Percentiles rank a stretch among this genome's conserved stretches.
Conservation (phyloP, 1,140 invertebrate species). For the Drosophila obscura region DNA sequence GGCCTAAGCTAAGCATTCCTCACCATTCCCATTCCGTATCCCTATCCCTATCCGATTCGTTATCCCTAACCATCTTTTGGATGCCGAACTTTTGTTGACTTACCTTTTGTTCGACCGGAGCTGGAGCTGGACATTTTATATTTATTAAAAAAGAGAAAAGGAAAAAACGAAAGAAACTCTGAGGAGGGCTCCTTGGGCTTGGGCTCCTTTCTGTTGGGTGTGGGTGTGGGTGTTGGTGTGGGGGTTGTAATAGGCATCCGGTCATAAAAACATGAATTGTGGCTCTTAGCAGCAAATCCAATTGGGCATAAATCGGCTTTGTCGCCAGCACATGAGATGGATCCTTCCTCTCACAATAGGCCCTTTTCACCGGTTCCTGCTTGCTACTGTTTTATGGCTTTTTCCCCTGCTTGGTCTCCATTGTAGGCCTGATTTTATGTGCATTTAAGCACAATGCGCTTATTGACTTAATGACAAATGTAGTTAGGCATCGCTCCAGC, state of each 20-base stretch:
- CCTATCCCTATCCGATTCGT: no score
- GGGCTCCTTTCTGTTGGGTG: constrained; percentile 6
- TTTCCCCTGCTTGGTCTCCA: constrained; percentile 33
- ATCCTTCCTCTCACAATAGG: constrained; percentile 34
- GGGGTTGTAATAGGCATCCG: constrained; percentile 72
- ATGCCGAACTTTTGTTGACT: constrained; percentile 43
- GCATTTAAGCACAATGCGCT: constrained; percentile 80
- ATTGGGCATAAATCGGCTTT: constrained; percentile 82
- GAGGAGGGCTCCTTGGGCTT: constrained; percentile 25
- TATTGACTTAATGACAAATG: constrained; percentile 82
- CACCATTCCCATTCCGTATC: constrained; percentile 1
- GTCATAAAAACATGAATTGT: constrained; percentile 82
- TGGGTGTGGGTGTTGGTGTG: constrained; percentile 29
- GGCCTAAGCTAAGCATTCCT: constrained; percentile 65
- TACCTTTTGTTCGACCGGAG: constrained; percentile 57
- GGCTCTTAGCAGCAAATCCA: constrained; percentile 82
- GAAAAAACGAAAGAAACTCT: constrained; percentile 21
- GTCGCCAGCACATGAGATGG: constrained; percentile 64
- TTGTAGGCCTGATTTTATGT: constrained; percentile 78
- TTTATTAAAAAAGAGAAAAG: constrained; percentile 66
- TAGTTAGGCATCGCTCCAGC: constrained; percentile 56
- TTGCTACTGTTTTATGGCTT: constrained; percentile 32
- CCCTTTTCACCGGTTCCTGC: constrained; percentile 21
- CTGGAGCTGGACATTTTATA: constrained; percentile 67
- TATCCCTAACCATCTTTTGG: no score